phyloP scores from a whole-genome alignment of 2,113 vertebrate species.

The Hirundichthys speculiger region DNA sequence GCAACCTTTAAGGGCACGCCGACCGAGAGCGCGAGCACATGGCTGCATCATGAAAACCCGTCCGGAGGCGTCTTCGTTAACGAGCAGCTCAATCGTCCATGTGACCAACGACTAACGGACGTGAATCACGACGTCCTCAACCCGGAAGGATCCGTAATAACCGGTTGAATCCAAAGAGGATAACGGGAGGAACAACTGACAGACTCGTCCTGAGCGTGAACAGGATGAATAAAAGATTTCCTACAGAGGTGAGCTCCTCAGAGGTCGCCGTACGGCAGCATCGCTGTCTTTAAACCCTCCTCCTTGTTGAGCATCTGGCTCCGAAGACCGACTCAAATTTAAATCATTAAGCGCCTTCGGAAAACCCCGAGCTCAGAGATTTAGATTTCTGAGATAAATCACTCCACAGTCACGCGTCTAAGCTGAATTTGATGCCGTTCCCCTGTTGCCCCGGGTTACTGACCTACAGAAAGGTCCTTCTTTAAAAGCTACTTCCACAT shows the following conservation, averaged over 20 bases:
- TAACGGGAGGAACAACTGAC: too few relatives aligned
- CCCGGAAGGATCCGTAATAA: neutral
- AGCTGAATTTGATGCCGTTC: slow-evolving; percentile 16
- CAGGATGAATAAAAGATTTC: neutral
- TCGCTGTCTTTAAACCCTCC: neutral
- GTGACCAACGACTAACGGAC: too few relatives aligned
- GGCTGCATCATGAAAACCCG: neutral
- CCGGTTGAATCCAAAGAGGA: neutral
- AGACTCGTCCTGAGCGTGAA: too few relatives aligned
- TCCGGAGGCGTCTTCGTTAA: slow-evolving; percentile 5
- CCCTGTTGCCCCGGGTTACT: slow-evolving; percentile 3
- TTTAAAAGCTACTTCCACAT: neutral
- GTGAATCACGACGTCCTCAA: too few relatives aligned
- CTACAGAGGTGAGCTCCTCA: neutral
- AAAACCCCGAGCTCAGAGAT: slow-evolving; percentile 4
- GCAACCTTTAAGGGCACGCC: neutral
- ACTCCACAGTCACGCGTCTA: neutral
- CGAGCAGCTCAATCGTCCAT: neutral
- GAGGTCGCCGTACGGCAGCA: neutral
- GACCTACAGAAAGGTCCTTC: slow-evolving; percentile 9
- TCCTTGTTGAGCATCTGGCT: neutral
- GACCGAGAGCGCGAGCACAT: slow-evolving; percentile 4
- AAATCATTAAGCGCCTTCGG: slow-evolving; percentile 6
- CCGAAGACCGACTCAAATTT: slow-evolving; percentile 4
- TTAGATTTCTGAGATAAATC: slow-evolving; percentile 36